Base-by-base conservation (phyloP, 2,888 invertebrate genomes). In the Andricus curvator region DNA sequence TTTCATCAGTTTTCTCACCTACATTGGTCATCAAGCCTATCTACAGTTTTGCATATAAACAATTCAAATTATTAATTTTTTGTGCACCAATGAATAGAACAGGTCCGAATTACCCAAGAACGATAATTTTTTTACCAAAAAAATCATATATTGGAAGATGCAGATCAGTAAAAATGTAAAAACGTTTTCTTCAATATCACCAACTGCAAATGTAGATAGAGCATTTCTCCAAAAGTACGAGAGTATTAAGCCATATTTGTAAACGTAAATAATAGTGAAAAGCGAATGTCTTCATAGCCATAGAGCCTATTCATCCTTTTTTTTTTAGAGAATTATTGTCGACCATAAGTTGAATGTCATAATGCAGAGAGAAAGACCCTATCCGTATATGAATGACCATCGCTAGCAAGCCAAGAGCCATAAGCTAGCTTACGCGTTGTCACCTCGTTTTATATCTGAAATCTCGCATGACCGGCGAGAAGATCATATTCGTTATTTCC, bases 371-470 rank as follows among this genome's bases (percentile, higher is more conserved):
- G 44, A 68, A 68, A 48, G 17, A 68, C 44, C 68, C 20, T 37
- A 37, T 22, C 44, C 48, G 68, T 51, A 68, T 68, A 68, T 68
- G 68, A 68, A 68, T 68, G 68, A 25, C 44, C 25, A 44, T 51
- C 29, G 29, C 67, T 68, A 48, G 68, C 48, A 48, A 37, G 37
- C 8, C 8, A 37, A 70, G 20, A 70, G 51, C 48, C 70, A 70
- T 70, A 70, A 70, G 70, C 70, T 70, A 70, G 79, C 77, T 78
- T 60, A 70, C 80, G 70, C 77, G 82, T 83, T 80, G 82, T 83
- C 84, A 82, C 84, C 83, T 84, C 83, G 83, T 83, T 80, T 81
- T 82, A 81, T 82, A 83, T 56, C 68, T 62, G 48, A 66, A 78
- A 78, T 65, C 76, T 60, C 76, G 62, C 60, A 62, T 29, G 60